A percentile compares a stretch with the other conserved stretches of the same genome.
Conservation (phyloP, 2,113 vertebrate genomes). For the Albula glossodonta region DNA sequence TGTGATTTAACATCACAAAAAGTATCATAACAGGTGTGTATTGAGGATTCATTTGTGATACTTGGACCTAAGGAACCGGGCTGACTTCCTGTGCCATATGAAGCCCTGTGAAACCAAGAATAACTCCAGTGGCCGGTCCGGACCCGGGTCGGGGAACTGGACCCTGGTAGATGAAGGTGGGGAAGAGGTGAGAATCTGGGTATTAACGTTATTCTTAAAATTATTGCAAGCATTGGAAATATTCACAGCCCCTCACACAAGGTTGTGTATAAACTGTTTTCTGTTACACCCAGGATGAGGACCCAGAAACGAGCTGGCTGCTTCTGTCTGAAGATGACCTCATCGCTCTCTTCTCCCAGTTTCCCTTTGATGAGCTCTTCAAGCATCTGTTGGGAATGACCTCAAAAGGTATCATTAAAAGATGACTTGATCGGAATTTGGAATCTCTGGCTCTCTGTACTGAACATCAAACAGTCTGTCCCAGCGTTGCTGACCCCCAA, state of each 20-base stretch:
- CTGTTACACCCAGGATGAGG: constrained; percentile 80
- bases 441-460: not conserved
- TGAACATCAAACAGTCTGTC: not conserved
- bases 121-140: constrained; percentile 66
- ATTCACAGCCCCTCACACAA: not conserved
- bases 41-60: constrained; percentile 9
- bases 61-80: constrained; percentile 76
- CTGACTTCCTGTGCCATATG: constrained; percentile 89
- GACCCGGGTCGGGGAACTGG: constrained; percentile 86
- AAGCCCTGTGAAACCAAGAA: constrained; percentile 81
- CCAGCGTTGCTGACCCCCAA: not conserved
- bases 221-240: not conserved
- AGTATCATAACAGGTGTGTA: constrained; percentile 1
- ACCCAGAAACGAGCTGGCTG: constrained; percentile 91
- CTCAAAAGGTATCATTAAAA: constrained; percentile 71
- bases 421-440: not conserved
- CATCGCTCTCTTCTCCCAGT: constrained; percentile 86
- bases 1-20: not conserved
- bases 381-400: constrained; percentile 89
- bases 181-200: constrained; percentile 80
- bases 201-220: not conserved
- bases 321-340: constrained; percentile 92
- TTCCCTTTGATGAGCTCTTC: constrained; percentile 93
- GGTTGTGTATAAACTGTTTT: constrained; percentile 19
- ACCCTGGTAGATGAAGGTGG: constrained; percentile 95